Base-by-base conservation (phyloP, 1,140 invertebrate genomes). In the Venturia canescens region DNA sequence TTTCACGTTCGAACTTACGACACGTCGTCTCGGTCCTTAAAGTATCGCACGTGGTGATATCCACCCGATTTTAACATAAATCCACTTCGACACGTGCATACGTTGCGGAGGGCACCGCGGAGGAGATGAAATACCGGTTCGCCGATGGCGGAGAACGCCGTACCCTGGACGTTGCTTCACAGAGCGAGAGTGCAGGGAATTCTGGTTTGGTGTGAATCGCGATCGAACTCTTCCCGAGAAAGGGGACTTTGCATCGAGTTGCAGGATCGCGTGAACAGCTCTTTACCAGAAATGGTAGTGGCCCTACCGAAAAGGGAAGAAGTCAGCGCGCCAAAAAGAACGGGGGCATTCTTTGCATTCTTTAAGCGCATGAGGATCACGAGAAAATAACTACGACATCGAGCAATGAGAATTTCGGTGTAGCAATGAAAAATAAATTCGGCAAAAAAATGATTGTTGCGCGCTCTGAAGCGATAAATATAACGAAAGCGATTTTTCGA, bases 1-100 rank as follows among this genome's bases (percentile, higher is more conserved):
- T 63, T 63, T 63, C 60, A 63, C 60, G 60, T 63, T 63, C 15
- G 60, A 26, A 26, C 27, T 63, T 63, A 63, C 60, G 23, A 6
- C 21, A 63, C 23, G 9, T 27, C 21, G 11, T 63, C n/a, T 26
- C 0, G 4, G n/a, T 4, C 7, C 23, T 63, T 23, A 26, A 27
- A 27, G 60, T 23, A 53, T 21, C 50, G n/a, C 50, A 63, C 60
- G 21, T 63, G 60, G 60, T 13, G 23, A 63, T 63, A 4, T 27
- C 9, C n/a, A 63, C 60, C 27, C 13, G 9, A 63, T 7, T 63
- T 63, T 63, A 26, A 63, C 60, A 63, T 63, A 63, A 63, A 26
- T 63, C 26, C 23, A 13, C n/a, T 13, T 0, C 60, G 27, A 23
- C 16, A 63, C n/a, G 13, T 53, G 53, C 21, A 21, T 13, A 57